A percentile compares a stretch with the other conserved stretches of the same genome.
Evolutionary conservation across 2,113 vertebrate genomes (phyloP).

Genomic region (Amazona guildingii): DNA sequence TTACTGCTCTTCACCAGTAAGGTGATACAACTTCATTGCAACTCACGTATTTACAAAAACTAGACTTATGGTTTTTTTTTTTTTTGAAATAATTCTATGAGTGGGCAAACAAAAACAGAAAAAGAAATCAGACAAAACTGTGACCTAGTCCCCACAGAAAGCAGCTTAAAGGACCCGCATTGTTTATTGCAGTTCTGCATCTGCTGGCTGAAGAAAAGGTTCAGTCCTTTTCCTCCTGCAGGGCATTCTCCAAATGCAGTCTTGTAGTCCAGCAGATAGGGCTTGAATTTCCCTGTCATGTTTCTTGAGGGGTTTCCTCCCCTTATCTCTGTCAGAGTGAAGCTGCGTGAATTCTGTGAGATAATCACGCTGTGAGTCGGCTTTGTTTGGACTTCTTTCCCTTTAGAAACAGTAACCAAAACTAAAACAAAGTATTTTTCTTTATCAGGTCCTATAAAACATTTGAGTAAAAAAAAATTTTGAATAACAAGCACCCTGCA

Average conservation of each 20-base stretch:
- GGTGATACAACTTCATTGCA: background rate
- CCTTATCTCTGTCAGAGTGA: background rate
- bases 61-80: background rate
- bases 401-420: background rate
- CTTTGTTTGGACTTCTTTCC: background rate
- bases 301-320: background rate
- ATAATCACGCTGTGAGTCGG: background rate
- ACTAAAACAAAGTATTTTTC: background rate
- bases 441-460: background rate
- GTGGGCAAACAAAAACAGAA: too few relatives aligned
- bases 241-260: background rate
- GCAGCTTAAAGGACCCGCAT: background rate
- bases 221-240: background rate
- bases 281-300: background rate
- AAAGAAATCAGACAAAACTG: background rate
- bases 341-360: background rate
- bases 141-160: background rate
- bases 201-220: background rate
- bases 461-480: background rate
- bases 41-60: background rate
- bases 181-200: background rate
- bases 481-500: background rate
- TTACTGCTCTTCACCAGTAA: background rate
- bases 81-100: background rate
- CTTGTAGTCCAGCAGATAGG: background rate